phyloP scores from a whole-genome alignment of 92 coral and sea anemone genomes.

The Palythoa heliodiscus region DNA sequence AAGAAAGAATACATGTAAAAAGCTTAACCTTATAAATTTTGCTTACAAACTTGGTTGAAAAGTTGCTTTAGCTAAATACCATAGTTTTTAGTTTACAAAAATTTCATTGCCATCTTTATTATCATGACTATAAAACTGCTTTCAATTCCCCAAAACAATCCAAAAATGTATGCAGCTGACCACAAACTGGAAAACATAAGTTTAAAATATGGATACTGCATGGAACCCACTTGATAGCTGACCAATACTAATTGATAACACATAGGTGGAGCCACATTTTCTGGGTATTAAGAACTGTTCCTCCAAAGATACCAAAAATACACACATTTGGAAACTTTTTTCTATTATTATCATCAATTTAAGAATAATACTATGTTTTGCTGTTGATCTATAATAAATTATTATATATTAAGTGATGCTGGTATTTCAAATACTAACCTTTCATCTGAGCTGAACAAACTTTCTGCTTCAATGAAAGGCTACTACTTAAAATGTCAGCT shows the following conservation, averaged over 20 bases:
- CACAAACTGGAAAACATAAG: background rate
- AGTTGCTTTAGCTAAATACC: background rate
- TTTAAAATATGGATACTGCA: background rate
- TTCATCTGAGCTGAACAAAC: too few relatives aligned
- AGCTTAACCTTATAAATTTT: background rate
- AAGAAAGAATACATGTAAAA: background rate
- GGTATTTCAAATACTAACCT: too few relatives aligned
- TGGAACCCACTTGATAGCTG: constrained; percentile 4
- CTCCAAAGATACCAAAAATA: background rate
- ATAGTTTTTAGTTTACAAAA: background rate
- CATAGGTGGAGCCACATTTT: background rate
- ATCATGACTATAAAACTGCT: background rate
- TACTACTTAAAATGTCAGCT: too few relatives aligned
- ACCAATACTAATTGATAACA: constrained; percentile 5
- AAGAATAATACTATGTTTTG: too few relatives aligned
- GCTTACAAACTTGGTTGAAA: background rate
- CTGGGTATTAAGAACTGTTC: background rate
- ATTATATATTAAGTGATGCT: too few relatives aligned
- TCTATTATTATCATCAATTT: background rate
- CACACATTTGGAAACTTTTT: background rate
- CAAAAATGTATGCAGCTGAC: background rate
- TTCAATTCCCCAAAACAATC: background rate
- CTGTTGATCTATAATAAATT: too few relatives aligned
- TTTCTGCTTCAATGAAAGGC: too few relatives aligned
- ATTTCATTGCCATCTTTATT: background rate